A percentile compares a stretch with the other conserved stretches of the same genome.
These are phyloP conservation scores for Plumapathes pennacea DNA, from an alignment of 92 coral and sea anemone genomes.

Conservation along the genomic window DNA sequence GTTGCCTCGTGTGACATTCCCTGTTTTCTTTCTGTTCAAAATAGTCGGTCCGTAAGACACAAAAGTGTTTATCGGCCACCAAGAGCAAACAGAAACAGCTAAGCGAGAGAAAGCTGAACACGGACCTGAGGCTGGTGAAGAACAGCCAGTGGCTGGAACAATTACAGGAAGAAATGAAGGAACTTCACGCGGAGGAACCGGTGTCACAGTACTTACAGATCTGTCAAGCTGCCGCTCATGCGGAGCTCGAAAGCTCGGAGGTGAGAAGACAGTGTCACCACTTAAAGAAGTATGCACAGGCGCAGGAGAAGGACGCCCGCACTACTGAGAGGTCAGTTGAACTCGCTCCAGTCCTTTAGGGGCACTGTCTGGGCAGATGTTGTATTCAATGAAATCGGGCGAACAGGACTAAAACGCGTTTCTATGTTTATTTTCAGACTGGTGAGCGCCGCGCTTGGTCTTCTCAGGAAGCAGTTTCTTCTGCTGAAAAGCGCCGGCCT, in stretches of 20 bases:
- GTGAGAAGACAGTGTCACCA: constrained; percentile 81
- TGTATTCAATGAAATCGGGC: not conserved
- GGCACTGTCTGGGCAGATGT: not conserved
- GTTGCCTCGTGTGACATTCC: no score
- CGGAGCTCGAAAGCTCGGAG: constrained; percentile 67
- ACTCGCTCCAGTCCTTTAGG: not conserved
- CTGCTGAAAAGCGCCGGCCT: constrained; percentile 85
- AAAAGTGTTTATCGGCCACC: constrained; percentile 67
- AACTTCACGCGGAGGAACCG: constrained; percentile 30
- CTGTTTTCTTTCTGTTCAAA: not conserved
- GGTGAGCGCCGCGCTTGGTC: constrained; percentile 50
- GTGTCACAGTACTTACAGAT: constrained; percentile 25
- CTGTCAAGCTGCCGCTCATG: constrained; percentile 25
- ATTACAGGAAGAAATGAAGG: constrained; percentile 59
- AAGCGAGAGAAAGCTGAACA: constrained; percentile 43
- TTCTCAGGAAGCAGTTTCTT: constrained; percentile 67
- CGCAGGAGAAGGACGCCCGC: constrained; percentile 73
- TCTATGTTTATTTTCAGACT: constrained; percentile 49
- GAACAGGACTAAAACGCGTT: no score
- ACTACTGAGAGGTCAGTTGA: constrained; percentile 75
- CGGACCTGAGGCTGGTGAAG: constrained; percentile 56
- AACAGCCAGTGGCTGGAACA: constrained; percentile 72
- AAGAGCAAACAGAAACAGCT: constrained; percentile 75
- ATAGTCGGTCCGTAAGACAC: constrained; percentile 60
- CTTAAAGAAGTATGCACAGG: constrained; percentile 63